Evolutionary conservation across 2,888 invertebrate genomes (phyloP).

Genomic region (Mimachlamys varia): DNA sequence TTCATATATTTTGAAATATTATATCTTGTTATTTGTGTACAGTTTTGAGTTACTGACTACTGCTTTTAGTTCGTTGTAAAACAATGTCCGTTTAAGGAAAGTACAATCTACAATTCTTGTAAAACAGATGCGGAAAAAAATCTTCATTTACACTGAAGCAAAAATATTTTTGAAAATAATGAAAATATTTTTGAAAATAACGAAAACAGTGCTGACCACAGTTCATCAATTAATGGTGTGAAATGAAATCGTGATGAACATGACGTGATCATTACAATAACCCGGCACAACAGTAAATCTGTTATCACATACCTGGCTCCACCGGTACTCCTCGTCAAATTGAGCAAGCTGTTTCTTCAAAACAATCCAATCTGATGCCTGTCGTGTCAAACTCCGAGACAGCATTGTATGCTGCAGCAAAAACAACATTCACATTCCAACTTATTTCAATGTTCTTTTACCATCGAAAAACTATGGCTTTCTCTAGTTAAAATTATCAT

Average conservation of each 20-base stretch:
- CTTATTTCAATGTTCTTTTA: too few relatives aligned
- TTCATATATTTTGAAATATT: too few relatives aligned
- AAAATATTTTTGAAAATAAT: too few relatives aligned
- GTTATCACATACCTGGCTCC: conserved; percentile 64
- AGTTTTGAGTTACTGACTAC: not conserved
- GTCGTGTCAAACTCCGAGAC: conserved; percentile 67
- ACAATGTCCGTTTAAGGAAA: too few relatives aligned
- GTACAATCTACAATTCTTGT: too few relatives aligned
- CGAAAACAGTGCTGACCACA: not conserved
- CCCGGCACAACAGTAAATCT: not conserved
- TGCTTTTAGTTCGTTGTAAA: too few relatives aligned
- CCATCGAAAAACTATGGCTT: too few relatives aligned
- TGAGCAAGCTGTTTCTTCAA: conserved; percentile 70
- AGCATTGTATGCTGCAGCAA: conserved; percentile 63
- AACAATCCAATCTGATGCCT: conserved; percentile 75
- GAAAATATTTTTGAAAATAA: too few relatives aligned
- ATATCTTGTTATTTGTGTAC: not conserved
- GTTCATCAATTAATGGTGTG: not conserved
- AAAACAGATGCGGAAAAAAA: too few relatives aligned
- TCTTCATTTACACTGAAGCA: too few relatives aligned
- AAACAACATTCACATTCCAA: not conserved
- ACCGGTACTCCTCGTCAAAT: conserved; percentile 69
- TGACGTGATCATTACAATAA: not conserved
- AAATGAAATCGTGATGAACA: not conserved
- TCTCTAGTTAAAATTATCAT: too few relatives aligned